phyloP scores from a whole-genome alignment of 2,888 invertebrate species.

The Schrankia costaestrigalis region DNA sequence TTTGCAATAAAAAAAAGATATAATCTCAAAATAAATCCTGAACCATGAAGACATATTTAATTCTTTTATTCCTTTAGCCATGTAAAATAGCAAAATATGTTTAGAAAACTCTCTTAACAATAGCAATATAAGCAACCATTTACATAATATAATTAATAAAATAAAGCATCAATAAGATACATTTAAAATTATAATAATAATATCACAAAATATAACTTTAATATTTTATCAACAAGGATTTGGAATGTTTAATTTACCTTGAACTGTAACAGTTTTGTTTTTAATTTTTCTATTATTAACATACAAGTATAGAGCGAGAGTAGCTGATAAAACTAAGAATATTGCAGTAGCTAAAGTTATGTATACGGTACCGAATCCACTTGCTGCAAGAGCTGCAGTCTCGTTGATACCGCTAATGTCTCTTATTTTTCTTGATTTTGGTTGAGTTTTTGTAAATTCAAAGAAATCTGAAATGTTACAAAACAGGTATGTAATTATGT shows the following conservation, averaged over 20 bases:
- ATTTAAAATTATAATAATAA: slow-evolving; percentile 46
- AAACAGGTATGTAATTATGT: neutral
- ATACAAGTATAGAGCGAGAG: slow-evolving; percentile 46
- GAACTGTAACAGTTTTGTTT: slow-evolving; percentile 18
- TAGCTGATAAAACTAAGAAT: slow-evolving; percentile 45
- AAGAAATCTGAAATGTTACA: slow-evolving; percentile 52
- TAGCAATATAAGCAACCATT: slow-evolving; percentile 47
- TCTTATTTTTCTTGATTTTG: slow-evolving; percentile 58
- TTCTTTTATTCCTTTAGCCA: too few relatives aligned
- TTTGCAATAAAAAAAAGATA: too few relatives aligned
- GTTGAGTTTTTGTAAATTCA: slow-evolving; percentile 58
- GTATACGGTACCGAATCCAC: slow-evolving; percentile 36
- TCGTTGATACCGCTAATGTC: slow-evolving; percentile 45
- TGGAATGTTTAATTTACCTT: slow-evolving; percentile 6
- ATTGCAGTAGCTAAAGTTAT: slow-evolving; percentile 49
- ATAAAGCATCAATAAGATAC: slow-evolving; percentile 20
- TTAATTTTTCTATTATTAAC: slow-evolving; percentile 39
- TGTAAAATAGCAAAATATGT: too few relatives aligned
- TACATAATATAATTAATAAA: slow-evolving; percentile 28
- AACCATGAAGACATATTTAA: too few relatives aligned
- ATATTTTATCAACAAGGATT: slow-evolving; percentile 35
- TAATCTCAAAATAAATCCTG: too few relatives aligned
- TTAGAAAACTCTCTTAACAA: too few relatives aligned
- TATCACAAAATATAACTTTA: slow-evolving; percentile 51
- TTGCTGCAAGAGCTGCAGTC: slow-evolving; percentile 29